Conservation (phyloP, 2,113 vertebrate species). For the Sterna hirundo region DNA sequence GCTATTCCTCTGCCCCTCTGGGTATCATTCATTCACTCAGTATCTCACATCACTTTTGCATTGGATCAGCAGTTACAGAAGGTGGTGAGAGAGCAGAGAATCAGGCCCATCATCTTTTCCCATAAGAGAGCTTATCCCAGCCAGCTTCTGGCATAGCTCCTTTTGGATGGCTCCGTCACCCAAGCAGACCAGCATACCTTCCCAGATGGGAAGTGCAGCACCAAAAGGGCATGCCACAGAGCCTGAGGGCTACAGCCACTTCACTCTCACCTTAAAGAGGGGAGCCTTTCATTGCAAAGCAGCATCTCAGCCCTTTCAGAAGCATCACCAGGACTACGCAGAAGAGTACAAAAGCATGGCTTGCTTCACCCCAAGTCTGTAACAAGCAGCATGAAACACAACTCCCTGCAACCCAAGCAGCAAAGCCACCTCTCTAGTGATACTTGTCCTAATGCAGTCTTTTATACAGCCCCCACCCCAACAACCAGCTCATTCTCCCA, state of each 20-base stretch:
- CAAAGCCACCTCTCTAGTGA: rapidly evolving
- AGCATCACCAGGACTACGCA: background rate
- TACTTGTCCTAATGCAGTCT: background rate
- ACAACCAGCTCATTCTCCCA: background rate
- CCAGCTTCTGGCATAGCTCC: background rate
- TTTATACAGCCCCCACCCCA: background rate
- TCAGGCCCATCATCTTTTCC: background rate
- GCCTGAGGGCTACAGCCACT: background rate
- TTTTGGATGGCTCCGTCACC: background rate
- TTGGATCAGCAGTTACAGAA: background rate
- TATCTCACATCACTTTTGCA: background rate
- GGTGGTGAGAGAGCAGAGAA: background rate
- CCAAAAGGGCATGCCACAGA: background rate
- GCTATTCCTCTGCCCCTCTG: background rate
- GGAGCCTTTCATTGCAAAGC: background rate
- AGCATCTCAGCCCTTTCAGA: background rate
- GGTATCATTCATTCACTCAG: background rate
- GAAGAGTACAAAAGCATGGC: rapidly evolving
- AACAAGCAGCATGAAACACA: rapidly evolving
- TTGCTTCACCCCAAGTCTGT: background rate
- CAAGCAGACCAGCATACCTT: background rate
- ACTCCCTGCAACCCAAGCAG: rapidly evolving
- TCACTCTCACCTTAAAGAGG: background rate
- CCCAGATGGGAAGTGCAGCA: background rate
- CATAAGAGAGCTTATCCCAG: background rate